Evolutionary conservation across 2,113 vertebrate species (phyloP), one percentile per base, ranked within the genome.

Genomic region (Pionites leucogaster): DNA sequence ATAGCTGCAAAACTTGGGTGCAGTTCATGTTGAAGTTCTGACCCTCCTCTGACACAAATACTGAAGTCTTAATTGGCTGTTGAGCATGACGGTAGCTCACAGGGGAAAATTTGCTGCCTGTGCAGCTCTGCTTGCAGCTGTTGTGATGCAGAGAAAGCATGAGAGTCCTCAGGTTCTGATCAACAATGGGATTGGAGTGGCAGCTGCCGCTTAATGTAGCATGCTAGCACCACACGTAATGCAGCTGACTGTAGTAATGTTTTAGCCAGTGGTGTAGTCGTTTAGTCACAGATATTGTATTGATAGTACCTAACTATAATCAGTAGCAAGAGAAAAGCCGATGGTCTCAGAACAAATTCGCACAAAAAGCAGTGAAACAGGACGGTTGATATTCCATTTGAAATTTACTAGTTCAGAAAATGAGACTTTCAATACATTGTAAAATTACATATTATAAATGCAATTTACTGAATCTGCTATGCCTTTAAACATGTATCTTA

Each of bases 131-230:
- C 28, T 70, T 39, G 64, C 25, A 74, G 70, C 72, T 74, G 35
- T 33, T 29, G 27, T 6, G 13, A 41, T 47, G 33, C 2, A 1
- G 74, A 91, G 49, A 71, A 46, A 89, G 17, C 5, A 0, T 7
- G 44, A n/a, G 20, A 47, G 49, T 70, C 72, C 76, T 86, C 37
- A 17, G 65, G 77, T 65, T 84, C 76, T 67, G 53, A 64, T 68
- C 46, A 77, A 39, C 33, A 8, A 28, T 13, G 35, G 55, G 35
- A 28, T 46, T 60, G 50, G 62, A 88, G 60, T 62, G 78, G 89
- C 95, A 96, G 88, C 90, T 94, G 96, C 74, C 80, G 35, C 94
- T 95, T 77, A 42, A 81, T 71, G 79, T 60, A 20, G 13, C 25
- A 22, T 72, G 57, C 35, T 20, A 87, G 80, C 89, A 63, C 24